Conservation (phyloP, 2,113 vertebrate genomes). For the Notechis scutatus region DNA sequence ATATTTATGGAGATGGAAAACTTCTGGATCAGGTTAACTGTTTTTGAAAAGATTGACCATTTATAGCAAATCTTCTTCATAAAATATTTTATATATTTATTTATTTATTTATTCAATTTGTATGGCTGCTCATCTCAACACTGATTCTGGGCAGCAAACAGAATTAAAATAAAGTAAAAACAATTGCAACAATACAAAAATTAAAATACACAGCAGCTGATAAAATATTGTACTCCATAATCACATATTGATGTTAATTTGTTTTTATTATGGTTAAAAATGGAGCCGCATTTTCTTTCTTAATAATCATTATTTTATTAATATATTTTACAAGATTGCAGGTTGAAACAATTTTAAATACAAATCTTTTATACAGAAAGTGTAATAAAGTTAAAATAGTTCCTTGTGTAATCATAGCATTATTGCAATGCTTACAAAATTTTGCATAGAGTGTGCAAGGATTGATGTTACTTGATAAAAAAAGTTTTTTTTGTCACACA, state of each 20-base stretch:
- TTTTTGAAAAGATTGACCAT: slow-evolving; percentile 36
- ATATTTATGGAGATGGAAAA: not conserved
- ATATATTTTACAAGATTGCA: slow-evolving; percentile 89
- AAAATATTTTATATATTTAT: not conserved
- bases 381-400: slow-evolving; percentile 90
- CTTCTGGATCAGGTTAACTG: not conserved
- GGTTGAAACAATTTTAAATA: slow-evolving; percentile 90
- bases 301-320: slow-evolving; percentile 90
- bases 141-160: not conserved
- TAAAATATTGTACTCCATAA: not conserved
- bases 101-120: not conserved
- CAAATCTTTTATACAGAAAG: slow-evolving; percentile 90
- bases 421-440: slow-evolving; percentile 87
- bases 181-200: not conserved
- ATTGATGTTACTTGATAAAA: slow-evolving; percentile 77
- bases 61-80: slow-evolving; percentile 23
- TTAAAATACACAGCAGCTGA: not conserved
- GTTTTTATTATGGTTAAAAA: not conserved
- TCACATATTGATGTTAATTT: not conserved
- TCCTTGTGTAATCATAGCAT: slow-evolving; percentile 83
- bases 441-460: slow-evolving; percentile 93
- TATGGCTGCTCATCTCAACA: not conserved
- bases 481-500: slow-evolving; percentile 68
- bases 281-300: slow-evolving; percentile 54
- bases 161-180: not conserved